Evolutionary conservation across 1,140 invertebrate genomes (phyloP).

Genomic region (Panagrolaimus sp.): DNA sequence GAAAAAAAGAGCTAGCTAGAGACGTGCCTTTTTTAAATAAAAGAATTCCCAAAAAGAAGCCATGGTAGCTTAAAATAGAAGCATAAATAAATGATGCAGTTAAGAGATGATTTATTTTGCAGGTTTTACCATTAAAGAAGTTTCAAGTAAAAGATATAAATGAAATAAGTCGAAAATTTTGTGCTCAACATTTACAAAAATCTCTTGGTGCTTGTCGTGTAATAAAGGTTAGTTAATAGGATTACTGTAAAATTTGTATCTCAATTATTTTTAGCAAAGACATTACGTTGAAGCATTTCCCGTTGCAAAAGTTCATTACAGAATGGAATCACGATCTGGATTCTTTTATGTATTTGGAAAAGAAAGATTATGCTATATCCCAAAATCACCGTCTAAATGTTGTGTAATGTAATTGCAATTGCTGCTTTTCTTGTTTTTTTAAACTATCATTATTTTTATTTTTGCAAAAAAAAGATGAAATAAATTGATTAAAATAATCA

Average conservation of each 20-base stretch:
- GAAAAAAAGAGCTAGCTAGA: no score
- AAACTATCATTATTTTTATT: no score
- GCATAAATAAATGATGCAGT: slow-evolving; percentile 1
- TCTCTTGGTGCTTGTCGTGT: slow-evolving; percentile 49
- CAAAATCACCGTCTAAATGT: slow-evolving; percentile 55
- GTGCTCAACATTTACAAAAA: slow-evolving; percentile 52
- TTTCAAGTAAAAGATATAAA: slow-evolving; percentile 52
- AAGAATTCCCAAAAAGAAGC: slow-evolving; percentile 10
- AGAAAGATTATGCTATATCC: slow-evolving; percentile 53
- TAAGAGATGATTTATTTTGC: slow-evolving; percentile 26
- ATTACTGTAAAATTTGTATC: background rate
- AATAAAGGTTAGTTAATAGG: slow-evolving; percentile 34
- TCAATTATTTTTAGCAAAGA: slow-evolving; percentile 50
- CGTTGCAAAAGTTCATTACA: slow-evolving; percentile 51
- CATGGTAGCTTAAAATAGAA: background rate
- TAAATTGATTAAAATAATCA: no score
- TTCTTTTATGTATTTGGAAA: slow-evolving; percentile 56
- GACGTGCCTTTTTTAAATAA: background rate
- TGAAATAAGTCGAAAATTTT: slow-evolving; percentile 49
- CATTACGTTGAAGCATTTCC: slow-evolving; percentile 49
- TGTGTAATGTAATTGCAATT: slow-evolving; percentile 41
- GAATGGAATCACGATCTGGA: slow-evolving; percentile 38
- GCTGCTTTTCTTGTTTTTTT: no score
- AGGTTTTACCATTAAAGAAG: slow-evolving; percentile 50
- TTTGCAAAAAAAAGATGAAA: no score